Percentiles rank a stretch among this genome's conserved stretches.
Evolutionary conservation across 2,113 vertebrate species (phyloP).

Genomic region (Rhodinocichla rosea): DNA sequence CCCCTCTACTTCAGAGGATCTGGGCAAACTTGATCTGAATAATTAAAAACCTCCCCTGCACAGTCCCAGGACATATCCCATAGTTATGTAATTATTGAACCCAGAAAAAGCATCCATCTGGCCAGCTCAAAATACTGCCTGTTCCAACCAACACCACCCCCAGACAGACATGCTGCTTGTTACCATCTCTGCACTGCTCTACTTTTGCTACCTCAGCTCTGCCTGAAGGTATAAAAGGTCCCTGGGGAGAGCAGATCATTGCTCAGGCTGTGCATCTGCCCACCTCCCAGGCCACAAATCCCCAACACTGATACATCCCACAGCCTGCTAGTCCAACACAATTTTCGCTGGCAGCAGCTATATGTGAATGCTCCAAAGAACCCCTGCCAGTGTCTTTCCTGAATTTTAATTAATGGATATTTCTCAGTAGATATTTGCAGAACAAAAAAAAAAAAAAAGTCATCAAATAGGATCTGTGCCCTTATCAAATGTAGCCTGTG

Average conservation of each 20-base stretch:
- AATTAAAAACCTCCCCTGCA: slow-evolving; percentile 39
- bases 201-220: slow-evolving; percentile 21
- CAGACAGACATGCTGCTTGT: neutral
- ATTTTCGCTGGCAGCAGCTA: neutral
- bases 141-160: slow-evolving; percentile 39
- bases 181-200: neutral
- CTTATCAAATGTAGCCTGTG: neutral
- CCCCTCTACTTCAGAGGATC: neutral
- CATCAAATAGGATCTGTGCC: neutral
- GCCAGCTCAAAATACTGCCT: slow-evolving; percentile 30
- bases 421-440: neutral
- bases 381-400: neutral
- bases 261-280: slow-evolving; percentile 11
- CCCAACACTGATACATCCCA: neutral
- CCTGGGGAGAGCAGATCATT: neutral
- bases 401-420: slow-evolving; percentile 17
- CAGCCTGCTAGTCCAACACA: neutral
- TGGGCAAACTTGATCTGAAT: slow-evolving; percentile 7
- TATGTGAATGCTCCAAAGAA: neutral
- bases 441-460: neutral
- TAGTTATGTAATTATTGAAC: slow-evolving; percentile 42
- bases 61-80: slow-evolving; percentile 29
- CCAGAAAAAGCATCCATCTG: slow-evolving; percentile 64
- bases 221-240: neutral
- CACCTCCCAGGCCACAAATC: neutral